These are phyloP conservation scores for Tokudaia tokunoshimensis DNA, from an alignment of 2,797 vertebrate species.

Conservation along the genomic window DNA sequence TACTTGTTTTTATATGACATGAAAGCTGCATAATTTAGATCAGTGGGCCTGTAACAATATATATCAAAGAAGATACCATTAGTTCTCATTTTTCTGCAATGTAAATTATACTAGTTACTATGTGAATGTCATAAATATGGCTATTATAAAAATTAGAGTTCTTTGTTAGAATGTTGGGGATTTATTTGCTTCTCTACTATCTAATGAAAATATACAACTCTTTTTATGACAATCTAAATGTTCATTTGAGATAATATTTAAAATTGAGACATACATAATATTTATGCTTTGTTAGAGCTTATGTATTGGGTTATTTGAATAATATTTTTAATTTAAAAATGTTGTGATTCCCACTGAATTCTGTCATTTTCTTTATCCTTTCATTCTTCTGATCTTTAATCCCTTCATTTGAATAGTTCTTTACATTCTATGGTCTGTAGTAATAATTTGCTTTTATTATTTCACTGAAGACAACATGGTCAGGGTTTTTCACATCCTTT, in stretches of 20 bases:
- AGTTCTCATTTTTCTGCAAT: conserved; percentile 22
- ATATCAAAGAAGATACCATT: not conserved
- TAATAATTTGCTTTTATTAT: not conserved
- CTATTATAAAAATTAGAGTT: not conserved
- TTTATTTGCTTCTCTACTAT: not conserved
- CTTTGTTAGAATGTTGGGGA: not conserved
- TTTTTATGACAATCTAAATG: not conserved
- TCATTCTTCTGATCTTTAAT: not conserved
- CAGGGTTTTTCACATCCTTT: not conserved
- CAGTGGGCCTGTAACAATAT: not conserved
- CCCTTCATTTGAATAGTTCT: not conserved
- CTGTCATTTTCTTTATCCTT: not conserved
- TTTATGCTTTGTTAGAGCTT: not conserved
- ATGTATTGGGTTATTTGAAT: not conserved
- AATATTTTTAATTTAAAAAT: not conserved
- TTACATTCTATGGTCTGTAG: not conserved
- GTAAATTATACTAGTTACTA: conserved; percentile 35
- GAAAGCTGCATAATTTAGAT: conserved; percentile 30
- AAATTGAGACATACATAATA: not conserved
- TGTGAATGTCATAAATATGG: not conserved
- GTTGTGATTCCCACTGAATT: not conserved
- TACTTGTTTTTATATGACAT: conserved; percentile 9
- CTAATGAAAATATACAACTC: not conserved
- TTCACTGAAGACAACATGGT: not conserved
- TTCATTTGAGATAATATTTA: not conserved